Evolutionary conservation across 1,140 invertebrate species (phyloP), one percentile per base, ranked within the genome.

Genomic region (Zaprionus taronus): DNA sequence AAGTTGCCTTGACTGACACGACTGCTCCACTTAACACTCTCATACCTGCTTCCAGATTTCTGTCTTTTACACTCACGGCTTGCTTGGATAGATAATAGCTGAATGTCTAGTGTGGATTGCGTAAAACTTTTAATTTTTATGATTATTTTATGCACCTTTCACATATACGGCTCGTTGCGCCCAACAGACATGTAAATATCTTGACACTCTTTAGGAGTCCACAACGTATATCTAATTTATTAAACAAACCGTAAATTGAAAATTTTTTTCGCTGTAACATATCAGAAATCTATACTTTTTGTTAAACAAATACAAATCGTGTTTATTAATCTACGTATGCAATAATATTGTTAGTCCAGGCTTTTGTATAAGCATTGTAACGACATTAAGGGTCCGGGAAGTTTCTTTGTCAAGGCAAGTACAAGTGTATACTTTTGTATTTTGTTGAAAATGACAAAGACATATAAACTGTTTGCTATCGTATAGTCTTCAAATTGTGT

Each of bases 121-220:
- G 81, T 71, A 87, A 87, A 67, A 62, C 71, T 76, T 72, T 89
- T 79, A 67, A 84, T 81, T 79, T 83, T 81, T 79, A 83, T 72
- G 80, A 79, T 89, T 81, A 84, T 89, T 89, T 87, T 87, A 89
- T 81, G 78, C 81, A 75, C 74, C 53, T 79, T 81, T 81, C 64
- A 74, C 72, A 79, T 77, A 77, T 80, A 64, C 72, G 83, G 70
- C 70, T 72, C 64, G 73, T 77, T 87, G 80, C 51, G 58, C 68
- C 69, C 57, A 79, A 62, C 67, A 60, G 26, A 68, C 47, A 49
- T 47, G n/a, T 17, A 47, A 47, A 47, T 47, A 3, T 47, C 7
- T 17, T 47, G 41, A 47, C 15, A 47, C 38, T 34, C 31, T 34
- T 11, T 34, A 41, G 15, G 41, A 68, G 26, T 68, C 28, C 34